These are phyloP conservation scores for Catalaphyllia jardinei DNA, from an alignment of 64 coral and sea anemone species.

Conservation along the genomic window DNA sequence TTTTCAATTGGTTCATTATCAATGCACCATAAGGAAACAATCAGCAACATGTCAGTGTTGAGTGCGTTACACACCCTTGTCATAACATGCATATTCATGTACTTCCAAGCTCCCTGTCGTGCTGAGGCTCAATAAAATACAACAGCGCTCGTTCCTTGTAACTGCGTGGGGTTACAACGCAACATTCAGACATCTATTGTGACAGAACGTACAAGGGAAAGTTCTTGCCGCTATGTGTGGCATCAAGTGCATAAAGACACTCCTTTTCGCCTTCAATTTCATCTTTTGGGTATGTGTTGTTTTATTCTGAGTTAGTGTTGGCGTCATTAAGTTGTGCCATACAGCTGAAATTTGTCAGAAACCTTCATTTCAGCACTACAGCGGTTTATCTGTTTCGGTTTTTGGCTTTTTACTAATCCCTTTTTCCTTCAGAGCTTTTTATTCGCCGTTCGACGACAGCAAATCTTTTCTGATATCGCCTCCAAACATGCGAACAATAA, in stretches of 20 bases:
- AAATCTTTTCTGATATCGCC: not conserved
- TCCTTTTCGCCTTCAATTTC: constrained; percentile 87
- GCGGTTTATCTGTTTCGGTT: not conserved
- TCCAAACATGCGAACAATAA: not conserved
- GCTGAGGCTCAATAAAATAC: not conserved
- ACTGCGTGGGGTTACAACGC: not conserved
- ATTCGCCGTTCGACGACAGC: not conserved
- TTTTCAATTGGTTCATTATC: constrained; percentile 32
- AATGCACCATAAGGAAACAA: constrained; percentile 21
- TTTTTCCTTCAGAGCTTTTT: constrained; percentile 13
- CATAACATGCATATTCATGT: constrained; percentile 34
- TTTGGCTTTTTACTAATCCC: not conserved
- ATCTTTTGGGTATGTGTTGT: constrained; percentile 81
- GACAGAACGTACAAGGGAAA: not conserved
- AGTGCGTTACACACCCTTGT: constrained; percentile 31
- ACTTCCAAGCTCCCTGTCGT: not conserved
- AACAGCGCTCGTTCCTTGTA: not conserved
- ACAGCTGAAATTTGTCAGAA: not conserved
- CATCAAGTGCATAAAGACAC: constrained; percentile 73
- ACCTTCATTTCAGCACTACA: not conserved
- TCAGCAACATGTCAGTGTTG: constrained; percentile 11
- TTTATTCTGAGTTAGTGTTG: not conserved
- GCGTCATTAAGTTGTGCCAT: not conserved
- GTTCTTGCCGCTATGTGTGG: constrained; percentile 63
- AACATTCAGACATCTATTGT: not conserved